Base-by-base conservation (phyloP, 2,113 vertebrate species). In the Rhodinocichla rosea region DNA sequence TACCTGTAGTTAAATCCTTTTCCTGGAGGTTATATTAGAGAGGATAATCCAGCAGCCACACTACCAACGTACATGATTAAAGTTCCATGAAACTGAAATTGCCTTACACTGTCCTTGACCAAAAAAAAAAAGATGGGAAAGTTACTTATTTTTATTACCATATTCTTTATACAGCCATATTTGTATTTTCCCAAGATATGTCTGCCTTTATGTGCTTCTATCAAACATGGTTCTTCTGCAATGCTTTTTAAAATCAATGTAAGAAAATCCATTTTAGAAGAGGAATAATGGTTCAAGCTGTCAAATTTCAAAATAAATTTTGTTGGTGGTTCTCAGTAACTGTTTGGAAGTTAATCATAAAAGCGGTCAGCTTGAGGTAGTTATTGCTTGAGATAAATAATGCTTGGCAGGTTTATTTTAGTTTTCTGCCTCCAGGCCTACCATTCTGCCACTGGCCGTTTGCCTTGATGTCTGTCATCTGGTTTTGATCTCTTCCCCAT, bases 401-500 rank as follows among this genome's bases (percentile, higher is more conserved):
- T 50, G 8, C 83, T 95, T 82, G 67, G 78, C 84, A 95, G 53
- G 60, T 64, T 83, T 85, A 94, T 94, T 96, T 96, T 49, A 71
- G 63, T 94, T 76, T 95, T 95, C 42, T 95, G 74, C 76, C 67
- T 78, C 86, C n/a, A 62, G 89, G 91, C 71, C 68, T 94, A 56
- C 57, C 59, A 86, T 73, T 49, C 65, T 75, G 69, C 49, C 83
- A 62, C 77, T 96, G 93, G 77, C 87, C 12, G 1, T 93, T 77
- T 90, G 79, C 80, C 82, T 95, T 96, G 91, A 91, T 96, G 74
- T 70, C 80, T 95, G 88, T 98, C 92, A 94, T 97, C 92, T 97
- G 94, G 40, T 91, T 97, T 97, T 96, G 88, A 97, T 97, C 93
- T 97, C 84, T 87, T 83, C 75, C 69, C 78, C 62, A 84, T 92